Percentiles rank a stretch among this genome's conserved stretches.
Evolutionary conservation across 2,888 invertebrate species (phyloP).

Genomic region (Apoderus coryli): DNA sequence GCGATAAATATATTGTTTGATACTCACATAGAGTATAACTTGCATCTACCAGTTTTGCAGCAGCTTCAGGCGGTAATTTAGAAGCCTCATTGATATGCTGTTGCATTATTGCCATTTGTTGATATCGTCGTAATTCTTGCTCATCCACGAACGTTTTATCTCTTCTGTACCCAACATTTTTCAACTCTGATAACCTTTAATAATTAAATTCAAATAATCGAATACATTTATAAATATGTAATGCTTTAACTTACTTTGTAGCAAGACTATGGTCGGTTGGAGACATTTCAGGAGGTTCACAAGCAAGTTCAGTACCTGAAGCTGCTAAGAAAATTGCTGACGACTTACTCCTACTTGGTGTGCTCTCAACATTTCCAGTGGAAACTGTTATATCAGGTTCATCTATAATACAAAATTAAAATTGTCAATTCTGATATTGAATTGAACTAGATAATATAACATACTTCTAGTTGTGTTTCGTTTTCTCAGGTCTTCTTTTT

Average conservation of each 20-base stretch:
- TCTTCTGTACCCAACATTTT: conserved; percentile 55
- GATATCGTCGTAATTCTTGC: conserved; percentile 53
- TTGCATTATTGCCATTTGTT: conserved; percentile 61
- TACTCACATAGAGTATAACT: conserved; percentile 57
- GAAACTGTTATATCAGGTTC: too few relatives aligned
- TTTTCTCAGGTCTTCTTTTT: conserved; percentile 52
- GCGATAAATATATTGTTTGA: too few relatives aligned
- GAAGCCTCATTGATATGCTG: conserved; percentile 50
- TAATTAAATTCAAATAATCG: too few relatives aligned
- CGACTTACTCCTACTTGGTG: conserved; percentile 16
- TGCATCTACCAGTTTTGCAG: conserved; percentile 57
- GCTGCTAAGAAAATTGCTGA: conserved; percentile 23
- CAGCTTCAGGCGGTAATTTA: conserved; percentile 55
- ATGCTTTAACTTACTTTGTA: conserved; percentile 23
- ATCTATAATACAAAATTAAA: too few relatives aligned
- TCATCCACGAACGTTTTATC: conserved; percentile 64
- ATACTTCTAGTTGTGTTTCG: too few relatives aligned
- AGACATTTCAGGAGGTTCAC: conserved; percentile 19
- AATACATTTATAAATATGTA: conserved; percentile 4
- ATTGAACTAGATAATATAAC: too few relatives aligned
- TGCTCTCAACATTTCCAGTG: too few relatives aligned
- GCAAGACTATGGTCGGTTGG: conserved; percentile 22
- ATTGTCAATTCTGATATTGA: too few relatives aligned
- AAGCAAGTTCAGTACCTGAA: conserved; percentile 25
- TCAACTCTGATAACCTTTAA: conserved; percentile 56